Evolutionary conservation across 2,888 invertebrate species (phyloP).

Genomic region (Trachelus tabidus): DNA sequence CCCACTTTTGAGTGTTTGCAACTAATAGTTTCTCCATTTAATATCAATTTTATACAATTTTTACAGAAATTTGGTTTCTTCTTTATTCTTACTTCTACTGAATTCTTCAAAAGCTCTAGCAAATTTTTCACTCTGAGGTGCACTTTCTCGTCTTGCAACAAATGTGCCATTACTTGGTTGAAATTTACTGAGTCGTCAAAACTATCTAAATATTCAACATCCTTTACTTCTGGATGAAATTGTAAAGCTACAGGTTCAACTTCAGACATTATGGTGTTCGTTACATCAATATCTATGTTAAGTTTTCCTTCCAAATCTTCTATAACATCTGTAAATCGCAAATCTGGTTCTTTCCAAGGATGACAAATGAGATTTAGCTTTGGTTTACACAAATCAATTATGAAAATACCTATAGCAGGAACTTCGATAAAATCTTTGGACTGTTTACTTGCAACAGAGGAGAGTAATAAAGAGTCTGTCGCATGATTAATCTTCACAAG

Average conservation of each 20-base stretch:
- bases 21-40: conserved; percentile 28
- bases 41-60: conserved; percentile 66
- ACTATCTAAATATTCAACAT: conserved; percentile 39
- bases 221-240: conserved; percentile 47
- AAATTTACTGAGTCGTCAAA: conserved; percentile 51
- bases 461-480: conserved; percentile 38
- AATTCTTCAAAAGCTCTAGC: conserved; percentile 69
- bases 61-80: conserved; percentile 75
- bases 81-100: conserved; percentile 72
- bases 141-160: conserved; percentile 65
- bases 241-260: conserved; percentile 25
- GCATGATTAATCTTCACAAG: conserved; percentile 70
- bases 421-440: conserved; percentile 70
- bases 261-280: conserved; percentile 40
- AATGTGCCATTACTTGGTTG: conserved; percentile 60
- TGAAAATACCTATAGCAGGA: conserved; percentile 74
- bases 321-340: conserved; percentile 56
- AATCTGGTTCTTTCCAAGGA: conserved; percentile 63
- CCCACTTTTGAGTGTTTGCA: conserved; percentile 74
- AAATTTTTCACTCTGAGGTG: conserved; percentile 67
- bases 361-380: conserved; percentile 63
- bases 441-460: conserved; percentile 63
- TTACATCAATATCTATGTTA: conserved; percentile 51
- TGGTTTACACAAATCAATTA: conserved; percentile 64
- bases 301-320: conserved; percentile 56